A percentile compares a stretch with the other conserved stretches of the same genome.
phyloP scores from a whole-genome alignment of 1,140 invertebrate species.

The Pseudomyrmex gracilis region DNA sequence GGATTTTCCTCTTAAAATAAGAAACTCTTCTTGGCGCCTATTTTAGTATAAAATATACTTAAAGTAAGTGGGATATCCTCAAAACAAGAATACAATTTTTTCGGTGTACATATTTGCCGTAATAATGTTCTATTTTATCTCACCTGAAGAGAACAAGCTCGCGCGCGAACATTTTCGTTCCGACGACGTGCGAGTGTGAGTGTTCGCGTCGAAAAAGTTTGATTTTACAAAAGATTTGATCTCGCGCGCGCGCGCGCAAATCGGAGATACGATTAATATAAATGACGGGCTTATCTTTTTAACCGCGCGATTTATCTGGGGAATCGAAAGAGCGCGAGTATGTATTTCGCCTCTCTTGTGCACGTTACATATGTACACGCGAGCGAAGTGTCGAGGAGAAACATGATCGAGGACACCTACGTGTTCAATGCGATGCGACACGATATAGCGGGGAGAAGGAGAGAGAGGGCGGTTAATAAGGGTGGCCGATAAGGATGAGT shows the following conservation, averaged over 20 bases:
- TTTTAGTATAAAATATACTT: too few relatives aligned
- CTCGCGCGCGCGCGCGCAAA: background rate
- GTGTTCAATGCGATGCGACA: constrained; percentile 25
- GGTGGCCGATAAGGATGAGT: constrained; percentile 38
- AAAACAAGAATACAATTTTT: too few relatives aligned
- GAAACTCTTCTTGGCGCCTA: too few relatives aligned
- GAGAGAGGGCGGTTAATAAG: constrained; percentile 12
- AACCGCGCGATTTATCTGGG: background rate
- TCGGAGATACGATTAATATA: constrained; percentile 1
- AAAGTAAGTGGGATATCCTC: too few relatives aligned
- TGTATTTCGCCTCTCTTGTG: background rate
- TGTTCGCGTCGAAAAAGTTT: background rate
- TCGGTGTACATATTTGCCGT: too few relatives aligned
- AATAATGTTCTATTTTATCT: too few relatives aligned
- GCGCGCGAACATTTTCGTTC: background rate
- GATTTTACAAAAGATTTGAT: constrained; percentile 1
- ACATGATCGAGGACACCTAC: constrained; percentile 5
- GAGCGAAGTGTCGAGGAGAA: background rate
- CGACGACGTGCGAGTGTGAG: too few relatives aligned
- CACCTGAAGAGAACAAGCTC: too few relatives aligned
- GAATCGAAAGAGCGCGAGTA: constrained; percentile 8
- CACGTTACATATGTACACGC: background rate
- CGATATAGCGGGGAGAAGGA: background rate
- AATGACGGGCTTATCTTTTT: background rate
- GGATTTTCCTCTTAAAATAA: too few relatives aligned